Conservation (phyloP, 2,888 invertebrate genomes). For the Torymus aiolomorphi region DNA sequence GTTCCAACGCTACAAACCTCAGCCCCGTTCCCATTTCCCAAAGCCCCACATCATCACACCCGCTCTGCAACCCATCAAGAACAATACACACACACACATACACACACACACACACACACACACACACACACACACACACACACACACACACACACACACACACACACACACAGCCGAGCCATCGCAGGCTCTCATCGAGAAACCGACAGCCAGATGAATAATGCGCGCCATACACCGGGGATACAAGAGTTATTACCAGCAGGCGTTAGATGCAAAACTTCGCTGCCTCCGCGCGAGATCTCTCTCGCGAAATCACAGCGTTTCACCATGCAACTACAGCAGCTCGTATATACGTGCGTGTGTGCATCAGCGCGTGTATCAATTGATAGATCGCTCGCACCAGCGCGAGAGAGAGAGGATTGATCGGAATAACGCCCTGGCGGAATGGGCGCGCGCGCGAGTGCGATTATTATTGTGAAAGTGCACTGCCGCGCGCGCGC, state of each 20-base stretch:
- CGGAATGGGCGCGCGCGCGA: slow-evolving; percentile 21
- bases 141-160: too few relatives aligned
- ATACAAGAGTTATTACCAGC: slow-evolving; percentile 8
- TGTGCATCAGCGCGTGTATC: slow-evolving; percentile 34
- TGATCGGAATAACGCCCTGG: slow-evolving; percentile 36
- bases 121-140: too few relatives aligned
- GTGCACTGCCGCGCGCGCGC: slow-evolving; percentile 13
- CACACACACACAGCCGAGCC: too few relatives aligned
- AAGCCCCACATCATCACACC: too few relatives aligned
- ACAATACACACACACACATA: neutral
- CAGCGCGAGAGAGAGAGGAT: slow-evolving; percentile 29
- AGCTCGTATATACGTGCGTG: neutral
- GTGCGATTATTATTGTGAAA: slow-evolving; percentile 51
- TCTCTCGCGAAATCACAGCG: slow-evolving; percentile 23
- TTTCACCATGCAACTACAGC: neutral
- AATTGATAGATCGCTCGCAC: slow-evolving; percentile 33
- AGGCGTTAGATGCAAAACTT: neutral
- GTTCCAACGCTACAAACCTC: too few relatives aligned
- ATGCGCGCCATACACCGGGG: neutral
- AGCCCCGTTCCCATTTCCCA: too few relatives aligned
- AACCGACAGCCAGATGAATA: neutral
- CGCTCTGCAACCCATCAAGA: neutral
- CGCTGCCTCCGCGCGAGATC: neutral
- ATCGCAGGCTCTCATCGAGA: too few relatives aligned
- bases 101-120: too few relatives aligned